These are phyloP conservation scores for Engraulis encrasicolus DNA, from an alignment of 2,113 vertebrate genomes.

Conservation along the genomic window DNA sequence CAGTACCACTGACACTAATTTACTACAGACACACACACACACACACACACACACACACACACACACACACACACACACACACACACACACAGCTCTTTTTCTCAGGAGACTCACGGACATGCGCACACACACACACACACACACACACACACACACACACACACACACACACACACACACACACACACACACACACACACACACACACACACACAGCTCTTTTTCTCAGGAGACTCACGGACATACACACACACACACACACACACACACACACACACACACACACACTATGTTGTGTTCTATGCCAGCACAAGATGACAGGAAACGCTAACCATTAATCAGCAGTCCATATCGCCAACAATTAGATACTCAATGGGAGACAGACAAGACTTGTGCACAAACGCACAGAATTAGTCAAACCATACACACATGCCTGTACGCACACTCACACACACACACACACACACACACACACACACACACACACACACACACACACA, in stretches of 20 bases:
- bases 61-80: not conserved
- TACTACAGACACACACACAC: not conserved
- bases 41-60: not conserved
- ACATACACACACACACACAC: not conserved
- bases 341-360: conserved; percentile 31
- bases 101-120: no score
- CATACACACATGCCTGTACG: not conserved
- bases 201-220: not conserved
- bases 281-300: conserved; percentile 13
- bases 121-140: conserved; percentile 18
- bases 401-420: not conserved
- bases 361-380: conserved; percentile 33
- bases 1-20: not conserved
- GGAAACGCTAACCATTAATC: conserved; percentile 39
- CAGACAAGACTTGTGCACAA: not conserved
- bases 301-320: conserved; percentile 9
- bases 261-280: conserved; percentile 20
- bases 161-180: not conserved
- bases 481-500: no score
- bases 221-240: no score
- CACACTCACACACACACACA: conserved; percentile 4
- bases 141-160: not conserved
- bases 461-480: not conserved
- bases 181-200: not conserved
- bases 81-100: not conserved